Evolutionary conservation across 2,797 vertebrate genomes (phyloP).

Genomic region (Furcifer pardalis): DNA sequence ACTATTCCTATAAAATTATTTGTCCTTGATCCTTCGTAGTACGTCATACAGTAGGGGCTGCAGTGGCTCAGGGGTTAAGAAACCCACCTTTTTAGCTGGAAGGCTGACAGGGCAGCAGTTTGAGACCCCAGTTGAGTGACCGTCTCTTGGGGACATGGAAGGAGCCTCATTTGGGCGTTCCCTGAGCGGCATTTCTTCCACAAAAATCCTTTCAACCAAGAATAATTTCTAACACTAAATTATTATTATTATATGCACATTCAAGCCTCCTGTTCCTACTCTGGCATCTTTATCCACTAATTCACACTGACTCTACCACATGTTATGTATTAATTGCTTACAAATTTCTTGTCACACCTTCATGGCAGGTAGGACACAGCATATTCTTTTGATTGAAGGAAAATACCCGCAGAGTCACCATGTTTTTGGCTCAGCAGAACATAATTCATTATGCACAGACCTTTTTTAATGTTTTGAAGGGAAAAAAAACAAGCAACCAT

Average conservation of each 20-base stretch:
- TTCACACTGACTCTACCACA: conserved; percentile 8
- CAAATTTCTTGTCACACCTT: conserved; percentile 39
- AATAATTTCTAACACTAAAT: too few species aligned
- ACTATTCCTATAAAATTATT: conserved; percentile 32
- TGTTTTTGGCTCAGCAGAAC: accelerated
- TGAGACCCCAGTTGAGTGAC: too few species aligned
- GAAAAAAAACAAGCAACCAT: neutral
- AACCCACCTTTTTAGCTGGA: too few species aligned
- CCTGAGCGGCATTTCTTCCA: too few species aligned
- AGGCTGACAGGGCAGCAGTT: too few species aligned
- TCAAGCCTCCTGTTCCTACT: neutral
- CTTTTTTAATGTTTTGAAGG: neutral
- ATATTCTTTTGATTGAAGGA: conserved; percentile 42
- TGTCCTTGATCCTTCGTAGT: conserved; percentile 20
- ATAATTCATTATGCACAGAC: neutral
- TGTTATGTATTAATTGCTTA: conserved; percentile 42
- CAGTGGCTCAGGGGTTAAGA: too few species aligned
- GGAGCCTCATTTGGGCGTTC: too few species aligned
- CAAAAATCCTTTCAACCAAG: too few species aligned
- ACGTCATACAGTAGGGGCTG: too few species aligned
- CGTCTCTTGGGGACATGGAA: too few species aligned
- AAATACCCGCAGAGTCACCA: neutral
- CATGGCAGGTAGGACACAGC: conserved; percentile 17
- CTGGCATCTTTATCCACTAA: neutral
- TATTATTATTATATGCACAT: too few species aligned